These are phyloP conservation scores for Malachius bipustulatus DNA, from an alignment of 2,888 invertebrate genomes.

Conservation along the genomic window DNA sequence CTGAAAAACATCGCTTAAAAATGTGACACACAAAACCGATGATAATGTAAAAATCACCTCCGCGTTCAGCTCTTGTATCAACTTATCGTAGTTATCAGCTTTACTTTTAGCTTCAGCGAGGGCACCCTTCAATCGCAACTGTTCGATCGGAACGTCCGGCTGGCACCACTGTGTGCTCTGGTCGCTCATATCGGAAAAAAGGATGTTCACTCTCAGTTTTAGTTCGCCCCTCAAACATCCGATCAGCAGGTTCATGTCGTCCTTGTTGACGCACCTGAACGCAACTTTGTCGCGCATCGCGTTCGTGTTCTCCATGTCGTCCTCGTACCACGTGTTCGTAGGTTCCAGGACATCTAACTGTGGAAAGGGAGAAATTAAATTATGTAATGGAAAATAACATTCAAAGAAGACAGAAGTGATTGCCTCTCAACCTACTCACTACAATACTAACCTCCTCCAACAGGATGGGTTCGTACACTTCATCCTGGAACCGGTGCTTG, in stretches of 20 bases:
- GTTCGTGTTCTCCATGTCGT: conserved; percentile 69
- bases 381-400: not conserved
- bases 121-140: conserved; percentile 35
- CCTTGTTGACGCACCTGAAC: conserved; percentile 70
- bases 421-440: not conserved
- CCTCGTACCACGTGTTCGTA: conserved; percentile 58
- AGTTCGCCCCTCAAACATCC: conserved; percentile 45
- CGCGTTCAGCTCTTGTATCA: conserved; percentile 31
- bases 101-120: conserved; percentile 21
- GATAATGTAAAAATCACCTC: conserved; percentile 24
- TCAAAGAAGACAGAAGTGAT: no score
- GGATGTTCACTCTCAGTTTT: conserved; percentile 50
- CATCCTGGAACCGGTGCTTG: conserved; percentile 48
- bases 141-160: conserved; percentile 40
- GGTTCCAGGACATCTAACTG: conserved; percentile 52
- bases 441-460: conserved; percentile 45
- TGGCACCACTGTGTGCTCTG: conserved; percentile 25
- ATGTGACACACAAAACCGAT: conserved; percentile 6
- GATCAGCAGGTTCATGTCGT: conserved; percentile 68
- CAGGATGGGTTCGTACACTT: conserved; percentile 74
- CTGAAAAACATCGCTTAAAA: conserved; percentile 15
- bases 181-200: conserved; percentile 37
- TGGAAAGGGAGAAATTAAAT: not conserved
- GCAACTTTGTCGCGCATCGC: conserved; percentile 60
- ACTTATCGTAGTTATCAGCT: conserved; percentile 19